Base-by-base conservation (phyloP, 2,113 vertebrate species). In the Gila orcuttii region DNA sequence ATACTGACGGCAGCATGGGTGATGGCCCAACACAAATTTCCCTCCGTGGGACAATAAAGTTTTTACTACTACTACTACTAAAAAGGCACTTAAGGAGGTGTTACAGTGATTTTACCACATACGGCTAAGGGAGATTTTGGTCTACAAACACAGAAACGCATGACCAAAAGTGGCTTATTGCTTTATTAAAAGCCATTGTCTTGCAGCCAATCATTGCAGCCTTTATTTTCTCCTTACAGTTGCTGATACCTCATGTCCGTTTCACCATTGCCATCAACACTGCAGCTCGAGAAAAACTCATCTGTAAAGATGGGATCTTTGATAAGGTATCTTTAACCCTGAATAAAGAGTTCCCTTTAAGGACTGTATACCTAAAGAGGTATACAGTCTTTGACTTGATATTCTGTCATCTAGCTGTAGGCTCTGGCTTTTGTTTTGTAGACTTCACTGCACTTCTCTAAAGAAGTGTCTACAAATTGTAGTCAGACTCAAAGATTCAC, bases 181-280 rank as follows among this genome's bases (percentile, higher is more conserved):
- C 12, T 68, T 66, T 33, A 68, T 19, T 66, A 13, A 31, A 66
- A 12, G 25, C 11, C 25, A 15, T 12, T 66, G 4, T 31, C 28
- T 66, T 64, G n/a, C 25, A 28, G 25, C 25, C 19, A 64, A 2
- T 28, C 25, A 13, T 31, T 17, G 31, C 7, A 59, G 57, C 7
- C 8, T 21, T 21, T 0, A 6, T 57, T 23, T 60, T 36, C 25
- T n/a, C 2, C 79, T 55, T 13, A 59, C 85, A 94, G 94, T 91
- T 94, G 19, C 88, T 94, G 57, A 85, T 90, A 3, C 91, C 91
- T 9, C 92, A 92, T 55, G 90, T 90, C 31, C 90, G 90, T 31
- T 94, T 91, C 92, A 94, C 90, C 1, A 85, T 92, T 73, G 91
- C 92, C 33, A 92, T 94, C 89, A 94, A 94, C 86, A 89, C 91